A percentile compares a stretch with the other conserved stretches of the same genome.
These are phyloP conservation scores for Oncopeltus fasciatus DNA, from an alignment of 1,140 invertebrate species.

Conservation along the genomic window DNA sequence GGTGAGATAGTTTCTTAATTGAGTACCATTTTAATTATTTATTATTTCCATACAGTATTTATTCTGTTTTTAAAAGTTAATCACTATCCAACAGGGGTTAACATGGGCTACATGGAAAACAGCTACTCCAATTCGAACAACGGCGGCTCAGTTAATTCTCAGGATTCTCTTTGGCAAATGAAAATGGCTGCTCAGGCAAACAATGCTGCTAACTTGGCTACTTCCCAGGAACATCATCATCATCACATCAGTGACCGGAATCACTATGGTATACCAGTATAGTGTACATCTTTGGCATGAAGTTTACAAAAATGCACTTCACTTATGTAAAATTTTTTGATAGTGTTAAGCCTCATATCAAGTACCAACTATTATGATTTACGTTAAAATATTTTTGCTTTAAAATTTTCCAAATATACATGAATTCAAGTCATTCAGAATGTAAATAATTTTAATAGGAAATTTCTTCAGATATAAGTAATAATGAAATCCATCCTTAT, in stretches of 20 bases:
- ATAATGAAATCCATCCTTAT: too few species aligned
- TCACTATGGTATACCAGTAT: constrained; percentile 23
- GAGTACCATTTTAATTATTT: background rate
- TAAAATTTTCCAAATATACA: background rate
- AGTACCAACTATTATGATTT: too few species aligned
- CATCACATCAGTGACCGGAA: constrained; percentile 39
- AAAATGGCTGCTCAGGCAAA: constrained; percentile 58
- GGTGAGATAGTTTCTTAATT: background rate
- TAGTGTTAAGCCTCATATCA: too few species aligned
- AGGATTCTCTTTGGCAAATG: constrained; percentile 89
- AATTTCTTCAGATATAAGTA: too few species aligned
- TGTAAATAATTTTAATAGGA: too few species aligned
- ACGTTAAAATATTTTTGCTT: background rate
- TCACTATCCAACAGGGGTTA: constrained; percentile 42
- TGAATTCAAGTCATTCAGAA: background rate
- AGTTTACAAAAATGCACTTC: background rate
- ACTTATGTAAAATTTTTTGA: too few species aligned
- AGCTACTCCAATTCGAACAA: constrained; percentile 85
- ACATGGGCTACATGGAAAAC: constrained; percentile 79
- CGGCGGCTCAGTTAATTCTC: constrained; percentile 81
- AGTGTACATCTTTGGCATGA: background rate
- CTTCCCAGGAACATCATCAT: constrained; percentile 33
- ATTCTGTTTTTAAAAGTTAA: background rate
- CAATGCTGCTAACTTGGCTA: constrained; percentile 27
- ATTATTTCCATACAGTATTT: background rate